Evolutionary conservation across 92 coral and sea anemone species (phyloP), one percentile per base, ranked within the genome.

Genomic region (Micromussa lordhowensis): DNA sequence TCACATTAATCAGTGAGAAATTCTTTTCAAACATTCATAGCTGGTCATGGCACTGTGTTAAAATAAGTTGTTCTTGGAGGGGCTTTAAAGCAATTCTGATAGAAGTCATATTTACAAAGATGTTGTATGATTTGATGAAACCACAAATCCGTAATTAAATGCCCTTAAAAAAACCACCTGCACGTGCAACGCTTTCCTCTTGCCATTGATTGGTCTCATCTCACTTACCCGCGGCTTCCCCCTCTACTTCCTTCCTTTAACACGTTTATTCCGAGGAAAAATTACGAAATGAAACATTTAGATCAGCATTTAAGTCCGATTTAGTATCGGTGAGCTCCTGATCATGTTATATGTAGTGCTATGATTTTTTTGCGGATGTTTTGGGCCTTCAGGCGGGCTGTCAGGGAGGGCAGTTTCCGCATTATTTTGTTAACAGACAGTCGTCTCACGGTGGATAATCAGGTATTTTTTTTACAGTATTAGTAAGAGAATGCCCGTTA

Each of bases 361-460:
- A 0, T 63, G 24, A 24, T 5, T 24, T 30, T 63, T 24, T 11
- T 22, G 64, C 8, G 64, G 26, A 18, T 4, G 64, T 15, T 19
- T 58, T 22, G 64, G 29, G 29, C 28, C 30, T 22, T 6, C 68
- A n/a, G 22, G 48, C 9, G 8, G 40, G 5, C 75, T 29, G 29
- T 40, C 76, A 7, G 40, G 38, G 21, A 3, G 21, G 32, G 36
- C 49, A 71, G 49, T 34, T 34, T 71, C 12, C 51, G 51, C 76
- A 15, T 31, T 32, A 29, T 31, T 44, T 32, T 17, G 24, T 18
- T 1, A 48, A 30, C 44, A 71, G 38, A 71, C 76, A 71, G 35
- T 32, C 19, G 76, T 71, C 24, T 71, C 76, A 71, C 76, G 34
- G 36, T 32, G 76, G 49, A 32, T 71, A 31, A 71, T 71, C 76